phyloP scores from a whole-genome alignment of 1,140 invertebrate genomes.

The Cydia amplana region DNA sequence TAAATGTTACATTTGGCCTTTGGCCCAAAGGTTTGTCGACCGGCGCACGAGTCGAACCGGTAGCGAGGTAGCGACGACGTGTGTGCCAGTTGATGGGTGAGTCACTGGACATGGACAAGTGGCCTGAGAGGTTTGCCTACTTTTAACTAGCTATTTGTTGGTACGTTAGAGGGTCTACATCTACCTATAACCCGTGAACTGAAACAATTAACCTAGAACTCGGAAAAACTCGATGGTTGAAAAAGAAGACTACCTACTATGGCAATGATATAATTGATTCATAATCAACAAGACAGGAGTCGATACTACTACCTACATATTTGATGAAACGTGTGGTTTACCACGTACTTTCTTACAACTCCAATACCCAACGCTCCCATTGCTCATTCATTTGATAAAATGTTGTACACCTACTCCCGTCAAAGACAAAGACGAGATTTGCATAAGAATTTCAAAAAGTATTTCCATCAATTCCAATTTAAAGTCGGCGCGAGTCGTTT shows the following conservation, averaged over 20 bases:
- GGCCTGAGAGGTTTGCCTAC: slow-evolving; percentile 4
- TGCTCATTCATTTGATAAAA: not conserved
- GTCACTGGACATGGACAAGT: slow-evolving; percentile 1
- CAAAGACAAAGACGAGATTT: not conserved
- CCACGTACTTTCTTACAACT: not conserved
- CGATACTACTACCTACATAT: no score
- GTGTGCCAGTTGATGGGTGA: not conserved
- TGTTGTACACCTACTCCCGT: not conserved
- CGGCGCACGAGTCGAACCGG: slow-evolving; percentile 1
- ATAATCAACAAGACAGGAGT: no score
- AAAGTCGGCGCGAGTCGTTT: slow-evolving; percentile 37
- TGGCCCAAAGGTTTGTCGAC: not conserved
- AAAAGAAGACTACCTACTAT: no score
- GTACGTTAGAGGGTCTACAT: not conserved
- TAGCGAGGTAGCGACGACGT: not conserved
- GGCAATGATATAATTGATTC: no score
- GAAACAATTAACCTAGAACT: not conserved
- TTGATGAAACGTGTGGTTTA: no score
- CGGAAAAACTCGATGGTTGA: not conserved
- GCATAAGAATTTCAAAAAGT: not conserved
- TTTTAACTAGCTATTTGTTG: not conserved
- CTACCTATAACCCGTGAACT: not conserved
- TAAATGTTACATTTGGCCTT: not conserved
- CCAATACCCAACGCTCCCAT: not conserved
- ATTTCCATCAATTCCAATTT: slow-evolving; percentile 48